Percentiles rank a stretch among this genome's conserved stretches.
Evolutionary conservation across 2,113 vertebrate genomes (phyloP).

Genomic region (Climacteris rufus): DNA sequence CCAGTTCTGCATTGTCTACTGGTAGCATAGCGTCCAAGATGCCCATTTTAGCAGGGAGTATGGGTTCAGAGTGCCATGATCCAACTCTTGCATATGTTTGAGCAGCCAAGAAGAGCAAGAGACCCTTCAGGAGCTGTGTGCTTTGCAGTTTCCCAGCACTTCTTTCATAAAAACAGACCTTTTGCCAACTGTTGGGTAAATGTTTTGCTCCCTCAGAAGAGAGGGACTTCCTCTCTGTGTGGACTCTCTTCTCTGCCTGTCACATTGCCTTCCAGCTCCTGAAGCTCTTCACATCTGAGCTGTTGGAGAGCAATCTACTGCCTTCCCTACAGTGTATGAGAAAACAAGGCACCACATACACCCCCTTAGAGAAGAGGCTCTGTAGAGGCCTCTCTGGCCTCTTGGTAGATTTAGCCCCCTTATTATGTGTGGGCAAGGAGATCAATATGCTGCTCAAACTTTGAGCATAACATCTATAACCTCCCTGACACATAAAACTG

Average conservation of each 20-base stretch:
- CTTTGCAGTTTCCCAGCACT: background rate
- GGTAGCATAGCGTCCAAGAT: background rate
- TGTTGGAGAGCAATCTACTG: background rate
- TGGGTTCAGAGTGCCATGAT: background rate
- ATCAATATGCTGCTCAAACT: background rate
- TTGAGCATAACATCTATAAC: background rate
- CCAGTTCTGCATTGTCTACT: background rate
- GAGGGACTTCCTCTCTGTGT: background rate
- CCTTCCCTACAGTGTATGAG: background rate
- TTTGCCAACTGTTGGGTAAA: background rate
- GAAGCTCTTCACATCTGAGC: background rate
- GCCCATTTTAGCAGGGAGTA: background rate
- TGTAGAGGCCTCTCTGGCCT: background rate
- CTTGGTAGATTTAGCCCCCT: background rate
- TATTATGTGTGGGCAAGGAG: background rate
- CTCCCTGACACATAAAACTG: background rate
- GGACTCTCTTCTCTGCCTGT: background rate
- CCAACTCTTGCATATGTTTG: background rate
- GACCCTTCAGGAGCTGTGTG: background rate
- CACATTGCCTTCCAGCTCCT: background rate
- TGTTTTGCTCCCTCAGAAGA: background rate
- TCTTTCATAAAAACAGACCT: background rate
- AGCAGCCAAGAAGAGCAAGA: background rate
- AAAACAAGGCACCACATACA: background rate
- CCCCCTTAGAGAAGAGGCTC: background rate